These are phyloP conservation scores for Resseliella maxima DNA, from an alignment of 2,888 invertebrate species.

Conservation along the genomic window DNA sequence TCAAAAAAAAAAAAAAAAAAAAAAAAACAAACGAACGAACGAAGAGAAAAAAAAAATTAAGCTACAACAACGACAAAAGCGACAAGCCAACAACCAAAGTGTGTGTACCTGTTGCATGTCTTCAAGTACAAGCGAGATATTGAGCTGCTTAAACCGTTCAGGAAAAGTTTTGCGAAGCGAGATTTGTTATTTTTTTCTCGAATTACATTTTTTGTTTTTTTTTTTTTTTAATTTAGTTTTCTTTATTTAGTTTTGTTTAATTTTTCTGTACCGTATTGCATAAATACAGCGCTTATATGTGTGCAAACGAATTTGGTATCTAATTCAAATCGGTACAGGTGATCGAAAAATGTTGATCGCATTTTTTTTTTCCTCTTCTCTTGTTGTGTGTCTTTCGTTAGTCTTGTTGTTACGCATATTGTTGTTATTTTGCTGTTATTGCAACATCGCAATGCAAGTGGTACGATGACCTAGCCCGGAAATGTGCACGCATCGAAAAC, in stretches of 20 bases:
- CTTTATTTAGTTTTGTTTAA: background rate
- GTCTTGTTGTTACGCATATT: background rate
- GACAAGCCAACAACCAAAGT: constrained; percentile 35
- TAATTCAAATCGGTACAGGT: constrained; percentile 49
- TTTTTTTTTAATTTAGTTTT: background rate
- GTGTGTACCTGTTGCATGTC: constrained; percentile 45
- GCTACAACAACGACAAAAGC: background rate
- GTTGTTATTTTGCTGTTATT: background rate
- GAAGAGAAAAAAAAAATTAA: no score
- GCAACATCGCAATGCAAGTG: no score
- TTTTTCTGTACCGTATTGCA: background rate
- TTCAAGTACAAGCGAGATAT: background rate
- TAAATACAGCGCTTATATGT: constrained; percentile 10
- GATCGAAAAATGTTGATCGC: constrained; percentile 52
- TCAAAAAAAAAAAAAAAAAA: no score
- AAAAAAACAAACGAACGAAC: background rate
- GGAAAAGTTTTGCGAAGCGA: background rate
- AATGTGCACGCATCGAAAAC: constrained; percentile 7
- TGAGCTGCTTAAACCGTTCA: background rate
- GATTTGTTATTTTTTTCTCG: constrained; percentile 4
- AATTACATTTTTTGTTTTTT: background rate
- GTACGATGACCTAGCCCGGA: constrained; percentile 38
- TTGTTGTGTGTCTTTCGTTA: background rate
- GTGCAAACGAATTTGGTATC: constrained; percentile 48
- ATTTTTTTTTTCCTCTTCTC: background rate